Percentiles rank a stretch among this genome's conserved stretches.
These are phyloP conservation scores for Byasa hedistus DNA, from an alignment of 2,888 invertebrate species.

Conservation along the genomic window DNA sequence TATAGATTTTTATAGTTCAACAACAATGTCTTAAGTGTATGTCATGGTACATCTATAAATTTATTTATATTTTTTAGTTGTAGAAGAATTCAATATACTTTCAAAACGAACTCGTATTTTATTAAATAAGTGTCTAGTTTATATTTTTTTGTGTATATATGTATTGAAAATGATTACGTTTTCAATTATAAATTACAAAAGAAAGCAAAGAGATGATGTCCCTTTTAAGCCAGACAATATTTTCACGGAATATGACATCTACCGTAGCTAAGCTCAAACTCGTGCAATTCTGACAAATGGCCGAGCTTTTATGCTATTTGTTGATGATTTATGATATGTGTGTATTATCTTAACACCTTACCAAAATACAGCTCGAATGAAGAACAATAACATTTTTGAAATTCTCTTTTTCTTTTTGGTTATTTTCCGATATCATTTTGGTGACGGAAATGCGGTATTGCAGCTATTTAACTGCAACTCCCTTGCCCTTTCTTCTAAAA, in stretches of 20 bases:
- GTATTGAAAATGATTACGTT: neutral
- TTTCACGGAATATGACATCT: conserved; percentile 23
- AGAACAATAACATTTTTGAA: neutral
- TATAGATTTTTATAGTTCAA: too few species aligned
- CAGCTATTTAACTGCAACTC: too few species aligned
- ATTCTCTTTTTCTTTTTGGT: neutral
- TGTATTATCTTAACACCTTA: conserved; percentile 8
- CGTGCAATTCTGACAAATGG: conserved; percentile 20
- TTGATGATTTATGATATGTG: conserved; percentile 11
- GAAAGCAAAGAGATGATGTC: neutral
- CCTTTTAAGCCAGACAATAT: conserved; percentile 16
- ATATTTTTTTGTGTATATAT: neutral
- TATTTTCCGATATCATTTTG: too few species aligned
- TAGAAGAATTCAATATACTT: too few species aligned
- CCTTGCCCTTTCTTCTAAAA: too few species aligned
- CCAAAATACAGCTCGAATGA: neutral
- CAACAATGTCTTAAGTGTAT: too few species aligned
- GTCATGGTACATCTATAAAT: too few species aligned
- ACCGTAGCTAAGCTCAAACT: conserved; percentile 21
- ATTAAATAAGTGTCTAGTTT: too few species aligned
- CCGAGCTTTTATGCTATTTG: conserved; percentile 14
- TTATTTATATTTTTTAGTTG: too few species aligned
- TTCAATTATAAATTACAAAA: neutral
- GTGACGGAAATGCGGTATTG: too few species aligned
- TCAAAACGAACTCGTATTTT: too few species aligned